Conservation (phyloP, 1,140 invertebrate genomes). For the Tribolium madens region DNA sequence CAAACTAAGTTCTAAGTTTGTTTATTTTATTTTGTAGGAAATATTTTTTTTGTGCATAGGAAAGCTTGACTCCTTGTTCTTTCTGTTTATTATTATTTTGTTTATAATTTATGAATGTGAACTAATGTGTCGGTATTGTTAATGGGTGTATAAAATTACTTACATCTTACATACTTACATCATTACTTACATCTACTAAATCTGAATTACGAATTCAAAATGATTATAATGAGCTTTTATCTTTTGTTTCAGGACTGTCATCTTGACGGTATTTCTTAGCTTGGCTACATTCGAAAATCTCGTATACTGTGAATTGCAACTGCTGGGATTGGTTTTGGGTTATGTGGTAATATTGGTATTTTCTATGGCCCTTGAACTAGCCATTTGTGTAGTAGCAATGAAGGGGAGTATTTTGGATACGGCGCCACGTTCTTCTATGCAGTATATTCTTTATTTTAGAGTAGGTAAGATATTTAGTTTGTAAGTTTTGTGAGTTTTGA, state of each 20-base stretch:
- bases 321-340: constrained; percentile 79
- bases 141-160: no score
- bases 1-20: no score
- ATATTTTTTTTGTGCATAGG: no score
- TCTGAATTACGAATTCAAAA: no score
- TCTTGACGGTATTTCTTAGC: constrained; percentile 71
- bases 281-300: constrained; percentile 74
- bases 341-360: constrained; percentile 76
- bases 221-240: no score
- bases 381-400: constrained; percentile 81
- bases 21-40: no score
- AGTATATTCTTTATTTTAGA: constrained; percentile 85
- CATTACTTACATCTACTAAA: no score
- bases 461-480: constrained; percentile 73
- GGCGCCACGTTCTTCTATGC: constrained; percentile 79
- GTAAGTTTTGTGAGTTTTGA: not conserved
- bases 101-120: no score
- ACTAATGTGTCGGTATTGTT: no score
- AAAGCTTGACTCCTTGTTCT: no score
- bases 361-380: constrained; percentile 78
- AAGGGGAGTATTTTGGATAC: constrained; percentile 87
- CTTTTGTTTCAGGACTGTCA: constrained; percentile 70
- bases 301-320: constrained; percentile 70
- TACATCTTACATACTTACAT: no score
- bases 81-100: no score